Evolutionary conservation across 2,797 vertebrate species (phyloP).

Genomic region (Lutjanus argentimaculatus): DNA sequence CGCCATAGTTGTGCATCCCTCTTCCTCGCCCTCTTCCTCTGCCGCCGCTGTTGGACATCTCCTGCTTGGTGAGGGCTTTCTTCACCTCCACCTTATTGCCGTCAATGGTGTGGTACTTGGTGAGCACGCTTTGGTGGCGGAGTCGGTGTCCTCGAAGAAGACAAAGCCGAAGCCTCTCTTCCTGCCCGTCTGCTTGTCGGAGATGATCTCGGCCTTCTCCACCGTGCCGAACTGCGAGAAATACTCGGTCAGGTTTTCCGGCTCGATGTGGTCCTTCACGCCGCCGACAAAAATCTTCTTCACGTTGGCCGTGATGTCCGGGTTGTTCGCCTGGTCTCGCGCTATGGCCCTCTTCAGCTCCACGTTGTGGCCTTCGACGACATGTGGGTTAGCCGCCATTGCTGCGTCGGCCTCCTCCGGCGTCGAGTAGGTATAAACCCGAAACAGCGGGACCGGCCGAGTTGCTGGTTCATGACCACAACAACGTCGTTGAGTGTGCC

Average conservation of each 20-base stretch:
- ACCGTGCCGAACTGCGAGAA: conserved; percentile 95
- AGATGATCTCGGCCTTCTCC: conserved; percentile 97
- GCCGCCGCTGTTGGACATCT: conserved; percentile 87
- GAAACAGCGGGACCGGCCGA: conserved; percentile 96
- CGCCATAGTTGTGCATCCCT: conserved; percentile 88
- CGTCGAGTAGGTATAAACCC: conserved; percentile 97
- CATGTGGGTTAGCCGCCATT: conserved; percentile 96
- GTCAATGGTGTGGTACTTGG: conserved; percentile 95
- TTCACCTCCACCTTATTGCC: conserved; percentile 98
- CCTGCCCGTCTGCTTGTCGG: conserved; percentile 97
- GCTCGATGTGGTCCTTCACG: conserved; percentile 92
- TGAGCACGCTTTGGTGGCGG: conserved; percentile 96
- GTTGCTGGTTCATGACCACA: conserved; percentile 95
- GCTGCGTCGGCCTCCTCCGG: conserved; percentile 96
- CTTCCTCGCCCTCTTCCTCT: conserved; percentile 85
- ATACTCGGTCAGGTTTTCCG: conserved; percentile 91
- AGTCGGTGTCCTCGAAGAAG: conserved; percentile 95
- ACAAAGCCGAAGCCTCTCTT: conserved; percentile 98
- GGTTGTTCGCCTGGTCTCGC: conserved; percentile 94
- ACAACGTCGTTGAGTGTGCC: conserved; percentile 96
- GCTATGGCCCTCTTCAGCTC: conserved; percentile 97
- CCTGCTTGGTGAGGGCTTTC: conserved; percentile 96
- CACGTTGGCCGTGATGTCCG: conserved; percentile 95
- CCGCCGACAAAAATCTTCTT: conserved; percentile 98
- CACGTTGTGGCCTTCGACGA: conserved; percentile 95